Evolutionary conservation across 2,888 invertebrate species (phyloP).

Genomic region (Serripes groenlandicus): DNA sequence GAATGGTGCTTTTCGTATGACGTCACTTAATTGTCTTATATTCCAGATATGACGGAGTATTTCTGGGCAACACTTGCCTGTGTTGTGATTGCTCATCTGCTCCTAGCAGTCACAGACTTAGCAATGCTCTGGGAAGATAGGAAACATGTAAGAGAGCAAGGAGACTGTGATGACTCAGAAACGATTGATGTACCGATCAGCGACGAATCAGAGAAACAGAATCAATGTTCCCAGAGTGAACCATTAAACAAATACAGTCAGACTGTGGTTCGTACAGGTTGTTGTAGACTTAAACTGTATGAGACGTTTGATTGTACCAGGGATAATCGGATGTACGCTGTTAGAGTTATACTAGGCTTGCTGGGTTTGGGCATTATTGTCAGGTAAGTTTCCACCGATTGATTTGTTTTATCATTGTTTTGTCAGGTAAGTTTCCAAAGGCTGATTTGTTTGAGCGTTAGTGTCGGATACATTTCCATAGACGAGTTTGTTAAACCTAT

Average conservation of each 20-base stretch:
- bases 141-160: background rate
- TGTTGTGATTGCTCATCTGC: constrained; percentile 1
- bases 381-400: constrained; percentile 2
- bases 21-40: too few species aligned
- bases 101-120: background rate
- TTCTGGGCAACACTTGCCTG: constrained; percentile 13
- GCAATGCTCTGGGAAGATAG: constrained; percentile 2
- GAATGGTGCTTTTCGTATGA: too few species aligned
- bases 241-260: background rate
- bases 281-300: background rate
- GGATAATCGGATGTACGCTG: background rate
- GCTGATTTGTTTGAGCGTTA: too few species aligned
- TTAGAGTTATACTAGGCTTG: background rate
- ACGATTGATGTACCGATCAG: background rate
- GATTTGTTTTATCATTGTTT: too few species aligned
- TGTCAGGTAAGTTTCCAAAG: too few species aligned
- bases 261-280: background rate
- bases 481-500: too few species aligned
- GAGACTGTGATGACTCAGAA: background rate
- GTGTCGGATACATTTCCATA: too few species aligned
- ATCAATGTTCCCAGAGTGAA: constrained; percentile 1
- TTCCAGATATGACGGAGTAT: background rate
- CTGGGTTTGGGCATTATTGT: background rate
- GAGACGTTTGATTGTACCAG: background rate
- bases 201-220: background rate